Evolutionary conservation across 2,113 vertebrate genomes (phyloP).

Genomic region (Himantopus leucocephalus): DNA sequence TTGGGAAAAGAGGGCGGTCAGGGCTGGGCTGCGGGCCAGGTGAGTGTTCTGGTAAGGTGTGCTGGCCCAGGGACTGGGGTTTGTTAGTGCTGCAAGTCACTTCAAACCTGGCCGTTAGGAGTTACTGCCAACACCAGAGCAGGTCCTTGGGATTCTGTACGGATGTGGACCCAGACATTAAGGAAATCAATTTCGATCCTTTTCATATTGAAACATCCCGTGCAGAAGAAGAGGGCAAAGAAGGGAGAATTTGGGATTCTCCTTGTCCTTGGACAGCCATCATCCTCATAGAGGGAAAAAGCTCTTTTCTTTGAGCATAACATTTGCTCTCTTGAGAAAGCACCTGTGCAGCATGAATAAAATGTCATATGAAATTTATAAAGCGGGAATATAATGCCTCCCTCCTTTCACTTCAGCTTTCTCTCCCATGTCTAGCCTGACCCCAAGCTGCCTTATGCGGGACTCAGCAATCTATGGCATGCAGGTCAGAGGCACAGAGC

Average conservation of each 20-base stretch:
- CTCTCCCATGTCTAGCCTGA: background rate
- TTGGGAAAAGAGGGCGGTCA: background rate
- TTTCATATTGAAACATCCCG: background rate
- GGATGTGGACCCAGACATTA: fast-evolving
- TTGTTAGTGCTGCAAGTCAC: background rate
- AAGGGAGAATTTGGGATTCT: background rate
- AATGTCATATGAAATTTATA: background rate
- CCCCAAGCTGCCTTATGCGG: background rate
- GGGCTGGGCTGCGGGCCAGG: background rate
- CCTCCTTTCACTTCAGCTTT: background rate
- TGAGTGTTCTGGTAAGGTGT: background rate
- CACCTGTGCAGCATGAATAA: background rate
- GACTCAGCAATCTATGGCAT: background rate
- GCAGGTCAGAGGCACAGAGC: background rate
- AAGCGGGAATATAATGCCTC: background rate
- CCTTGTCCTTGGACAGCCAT: background rate
- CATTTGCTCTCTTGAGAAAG: background rate
- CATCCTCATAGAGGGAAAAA: background rate
- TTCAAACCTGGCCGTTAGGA: fast-evolving
- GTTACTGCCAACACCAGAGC: background rate
- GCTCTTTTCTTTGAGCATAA: background rate
- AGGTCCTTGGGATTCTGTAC: background rate
- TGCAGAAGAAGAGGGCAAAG: background rate
- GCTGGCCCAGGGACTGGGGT: background rate
- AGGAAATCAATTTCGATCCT: background rate